Conservation (phyloP, 2,888 invertebrate genomes). For the Synanthedon vespiformis region DNA sequence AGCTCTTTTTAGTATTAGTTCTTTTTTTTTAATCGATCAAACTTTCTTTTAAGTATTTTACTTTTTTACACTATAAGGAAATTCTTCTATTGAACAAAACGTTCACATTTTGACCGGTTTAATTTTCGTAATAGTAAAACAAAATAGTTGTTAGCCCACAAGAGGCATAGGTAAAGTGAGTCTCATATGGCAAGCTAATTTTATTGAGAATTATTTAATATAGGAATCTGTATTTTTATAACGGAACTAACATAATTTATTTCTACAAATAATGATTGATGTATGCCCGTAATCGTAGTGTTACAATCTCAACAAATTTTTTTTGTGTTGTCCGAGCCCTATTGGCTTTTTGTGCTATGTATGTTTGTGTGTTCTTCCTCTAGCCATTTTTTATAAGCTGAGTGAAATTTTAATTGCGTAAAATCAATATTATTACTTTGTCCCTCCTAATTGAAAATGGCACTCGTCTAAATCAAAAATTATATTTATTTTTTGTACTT, state of each 20-base stretch:
- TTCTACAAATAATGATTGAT: background rate
- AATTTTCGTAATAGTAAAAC: slow-evolving; percentile 28
- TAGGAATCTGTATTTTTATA: slow-evolving; percentile 68
- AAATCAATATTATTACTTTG: too few species aligned
- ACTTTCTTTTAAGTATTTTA: slow-evolving; percentile 38
- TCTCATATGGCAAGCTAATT: slow-evolving; percentile 62
- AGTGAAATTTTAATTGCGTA: slow-evolving; percentile 16
- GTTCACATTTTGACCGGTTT: slow-evolving; percentile 35
- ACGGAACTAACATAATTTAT: slow-evolving; percentile 41
- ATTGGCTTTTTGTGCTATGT: slow-evolving; percentile 1
- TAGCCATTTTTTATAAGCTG: background rate
- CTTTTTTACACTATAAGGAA: slow-evolving; percentile 39
- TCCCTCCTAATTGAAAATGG: slow-evolving; percentile 2
- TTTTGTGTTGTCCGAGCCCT: background rate
- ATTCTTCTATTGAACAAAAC: slow-evolving; percentile 5
- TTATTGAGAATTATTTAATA: slow-evolving; percentile 56
- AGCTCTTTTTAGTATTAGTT: background rate
- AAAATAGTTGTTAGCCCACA: slow-evolving; percentile 27
- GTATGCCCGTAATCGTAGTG: background rate
- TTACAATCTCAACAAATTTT: background rate
- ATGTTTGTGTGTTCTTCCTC: background rate
- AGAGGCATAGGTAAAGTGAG: slow-evolving; percentile 55
- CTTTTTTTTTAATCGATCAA: slow-evolving; percentile 41
- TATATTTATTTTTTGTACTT: too few species aligned
- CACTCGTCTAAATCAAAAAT: slow-evolving; percentile 1